A percentile compares a stretch with the other conserved stretches of the same genome.
These are phyloP conservation scores for Caerostris darwini DNA, from an alignment of 1,140 invertebrate species.

Conservation along the genomic window DNA sequence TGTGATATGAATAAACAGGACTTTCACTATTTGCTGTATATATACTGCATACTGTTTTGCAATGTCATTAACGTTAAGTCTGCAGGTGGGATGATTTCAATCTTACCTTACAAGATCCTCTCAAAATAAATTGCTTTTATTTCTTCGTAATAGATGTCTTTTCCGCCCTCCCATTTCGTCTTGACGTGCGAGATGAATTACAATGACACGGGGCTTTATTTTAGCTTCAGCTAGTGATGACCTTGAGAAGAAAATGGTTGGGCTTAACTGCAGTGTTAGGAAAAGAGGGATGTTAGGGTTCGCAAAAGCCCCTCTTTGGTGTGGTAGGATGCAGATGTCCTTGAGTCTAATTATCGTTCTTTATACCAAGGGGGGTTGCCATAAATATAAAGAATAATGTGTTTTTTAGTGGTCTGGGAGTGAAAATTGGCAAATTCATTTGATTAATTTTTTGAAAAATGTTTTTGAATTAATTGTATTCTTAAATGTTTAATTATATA, in stretches of 20 bases:
- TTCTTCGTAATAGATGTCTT: background rate
- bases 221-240: background rate
- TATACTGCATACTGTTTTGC: too few species aligned
- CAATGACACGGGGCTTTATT: background rate
- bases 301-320: background rate
- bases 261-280: background rate
- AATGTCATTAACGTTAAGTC: too few species aligned
- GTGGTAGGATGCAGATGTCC: background rate
- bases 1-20: too few species aligned
- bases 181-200: conserved; percentile 8
- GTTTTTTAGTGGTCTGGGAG: too few species aligned
- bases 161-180: background rate
- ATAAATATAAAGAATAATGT: too few species aligned
- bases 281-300: background rate
- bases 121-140: background rate
- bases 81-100: background rate
- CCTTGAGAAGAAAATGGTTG: background rate
- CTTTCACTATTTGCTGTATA: too few species aligned
- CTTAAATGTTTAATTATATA: too few species aligned
- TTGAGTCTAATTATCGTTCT: background rate
- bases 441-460: too few species aligned
- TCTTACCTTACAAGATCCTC: background rate
- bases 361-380: background rate
- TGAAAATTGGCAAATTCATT: too few species aligned
- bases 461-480: too few species aligned